Base-by-base conservation (phyloP, 2,797 vertebrate genomes). In the Anguilla megastoma region DNA sequence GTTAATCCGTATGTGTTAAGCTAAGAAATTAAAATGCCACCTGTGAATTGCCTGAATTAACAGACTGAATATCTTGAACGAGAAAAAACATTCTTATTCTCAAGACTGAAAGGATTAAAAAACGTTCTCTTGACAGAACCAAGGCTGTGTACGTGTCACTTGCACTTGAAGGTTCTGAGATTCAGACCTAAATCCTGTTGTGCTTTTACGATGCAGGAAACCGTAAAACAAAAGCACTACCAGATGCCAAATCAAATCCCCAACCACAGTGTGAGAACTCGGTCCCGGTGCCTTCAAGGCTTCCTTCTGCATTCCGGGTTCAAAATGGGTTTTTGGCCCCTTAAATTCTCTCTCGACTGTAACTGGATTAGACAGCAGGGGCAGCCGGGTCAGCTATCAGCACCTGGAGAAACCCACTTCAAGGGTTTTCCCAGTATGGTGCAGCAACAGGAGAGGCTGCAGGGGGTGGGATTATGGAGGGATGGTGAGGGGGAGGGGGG, bases 171-270 rank as follows among this genome's bases (percentile, higher is more conserved):
- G 74, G 36, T 41, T 52, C n/a, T 21, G 36, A 83, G 50, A 83
- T 83, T 83, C 80, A 24, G 90, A 93, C 92, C 91, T 85, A 92
- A 95, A 92, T 94, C 92, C 94, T 91, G 86, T 86, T 88, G 95
- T 94, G 41, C 41, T 58, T 58, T 58, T 58, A 95, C 91, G 91
- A 92, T 90, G 87, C 93, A 93, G 95, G 95, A 95, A 95, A 94
- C 95, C 92, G 94, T 96, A 95, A 96, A 95, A 95, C 91, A 87
- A 95, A 96, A 96, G 94, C 86, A 54, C 93, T 92, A 91, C 96
- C 95, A 96, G 95, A 93, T 96, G 95, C 91, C 92, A 60, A 89
- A 92, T 93, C 93, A 94, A 66, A 33, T 87, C 2, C 69, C 84
- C 69, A 79, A 76, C 69, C 74, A 71, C 58, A 71, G 82, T 86